These are phyloP conservation scores for Dendrocopos noguchii DNA, from an alignment of 2,113 vertebrate species.

Conservation along the genomic window DNA sequence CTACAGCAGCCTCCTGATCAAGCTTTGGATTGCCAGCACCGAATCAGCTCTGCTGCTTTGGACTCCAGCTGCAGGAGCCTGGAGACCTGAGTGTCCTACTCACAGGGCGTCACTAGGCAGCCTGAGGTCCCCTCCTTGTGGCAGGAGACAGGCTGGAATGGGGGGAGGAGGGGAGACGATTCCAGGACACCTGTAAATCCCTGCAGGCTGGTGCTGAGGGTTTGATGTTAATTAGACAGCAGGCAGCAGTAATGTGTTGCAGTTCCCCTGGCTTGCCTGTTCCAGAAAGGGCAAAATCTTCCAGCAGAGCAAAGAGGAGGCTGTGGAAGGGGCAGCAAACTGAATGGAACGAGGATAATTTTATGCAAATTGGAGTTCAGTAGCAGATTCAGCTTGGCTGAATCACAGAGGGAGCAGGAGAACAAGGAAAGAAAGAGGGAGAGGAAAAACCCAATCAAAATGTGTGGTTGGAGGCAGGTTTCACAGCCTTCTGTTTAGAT, in stretches of 20 bases:
- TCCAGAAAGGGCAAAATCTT: constrained; percentile 69
- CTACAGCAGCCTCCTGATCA: constrained; percentile 42
- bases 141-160: constrained; percentile 15
- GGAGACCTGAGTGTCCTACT: constrained; percentile 4
- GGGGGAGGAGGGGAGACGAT: constrained; percentile 16
- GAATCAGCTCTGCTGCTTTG: constrained; percentile 21
- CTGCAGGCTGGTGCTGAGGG: constrained; percentile 66
- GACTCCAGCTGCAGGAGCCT: background rate
- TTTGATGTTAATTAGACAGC: constrained; percentile 77
- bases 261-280: constrained; percentile 62
- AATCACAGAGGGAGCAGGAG: constrained; percentile 55
- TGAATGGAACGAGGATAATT: constrained; percentile 73
- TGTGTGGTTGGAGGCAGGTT: constrained; percentile 66
- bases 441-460: constrained; percentile 58
- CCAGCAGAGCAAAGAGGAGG: constrained; percentile 67
- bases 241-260: constrained; percentile 65
- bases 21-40: background rate
- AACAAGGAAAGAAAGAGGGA: constrained; percentile 41
- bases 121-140: constrained; percentile 58
- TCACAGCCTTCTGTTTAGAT: constrained; percentile 69
- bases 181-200: constrained; percentile 76
- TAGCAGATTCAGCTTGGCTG: constrained; percentile 64
- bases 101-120: constrained; percentile 41
- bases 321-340: constrained; percentile 64
- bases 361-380: constrained; percentile 74